Evolutionary conservation across 2,797 vertebrate species (phyloP), one percentile per base, ranked within the genome.

Genomic region (Coreius guichenoti): DNA sequence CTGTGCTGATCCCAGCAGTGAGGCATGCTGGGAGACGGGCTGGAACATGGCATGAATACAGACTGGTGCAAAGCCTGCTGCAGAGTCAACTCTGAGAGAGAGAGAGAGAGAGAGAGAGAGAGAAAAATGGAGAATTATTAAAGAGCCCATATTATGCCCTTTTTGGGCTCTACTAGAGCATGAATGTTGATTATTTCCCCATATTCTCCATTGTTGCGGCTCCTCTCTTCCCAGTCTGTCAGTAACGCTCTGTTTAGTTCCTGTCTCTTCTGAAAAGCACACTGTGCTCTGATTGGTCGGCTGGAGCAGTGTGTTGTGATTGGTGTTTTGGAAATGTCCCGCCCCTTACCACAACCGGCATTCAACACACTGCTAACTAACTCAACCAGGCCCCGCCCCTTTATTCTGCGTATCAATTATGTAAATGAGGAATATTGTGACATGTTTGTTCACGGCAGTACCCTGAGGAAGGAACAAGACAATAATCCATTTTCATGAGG

Each of bases 1-100:
- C 96, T 96, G 84, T 97, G 96, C 87, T 96, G 96, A 84, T 96
- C 96, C 96, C 96, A 96, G 89, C 95, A 95, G 87, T 96, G 90
- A 9, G 96, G 94, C 45, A 95, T 91, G 80, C 94, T 94, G 31
- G 95, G 94, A 72, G 95, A 93, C 4, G 95, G 94, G 14, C 95
- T 82, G 77, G 95, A 95, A 63, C 95, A 95, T 80, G 96, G 95
- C 90, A 96, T 92, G 6, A 96, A 93, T 68, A 96, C 93, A 0
- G 96, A 95, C 5, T 95, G 95, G 83, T 95, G 93, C 83, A 96
- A 94, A 12, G 95, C 94, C 83, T 93, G 95, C 86, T 94, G 95
- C 0, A 91, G 72, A 2, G 31, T 89, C 61, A 93, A 88, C 33
- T 96, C 95, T 91, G 19, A 63, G 23, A 81, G 33, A 36, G 36